A percentile compares a stretch with the other conserved stretches of the same genome.
These are phyloP conservation scores for Colletes collaris DNA, from an alignment of 2,888 invertebrate species.

Conservation along the genomic window DNA sequence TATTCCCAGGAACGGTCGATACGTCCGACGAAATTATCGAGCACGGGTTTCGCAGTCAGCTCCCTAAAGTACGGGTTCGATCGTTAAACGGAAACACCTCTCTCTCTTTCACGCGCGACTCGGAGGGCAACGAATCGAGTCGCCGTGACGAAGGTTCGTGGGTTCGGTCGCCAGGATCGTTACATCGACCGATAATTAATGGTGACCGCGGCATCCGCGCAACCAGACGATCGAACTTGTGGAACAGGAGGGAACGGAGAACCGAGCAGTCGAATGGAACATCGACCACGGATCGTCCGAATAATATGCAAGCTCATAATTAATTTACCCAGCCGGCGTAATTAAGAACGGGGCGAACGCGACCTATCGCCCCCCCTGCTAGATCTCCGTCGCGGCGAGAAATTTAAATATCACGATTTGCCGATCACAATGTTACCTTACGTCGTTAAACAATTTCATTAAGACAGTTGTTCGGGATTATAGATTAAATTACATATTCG, in stretches of 20 bases:
- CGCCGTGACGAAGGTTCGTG: slow-evolving; percentile 49
- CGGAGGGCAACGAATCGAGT: slow-evolving; percentile 47
- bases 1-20: slow-evolving; percentile 53
- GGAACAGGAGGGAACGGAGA: not conserved
- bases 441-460: no score
- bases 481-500: no score
- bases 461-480: no score
- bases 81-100: slow-evolving; percentile 68
- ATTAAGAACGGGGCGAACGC: slow-evolving; percentile 67
- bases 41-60: slow-evolving; percentile 25
- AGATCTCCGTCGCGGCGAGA: slow-evolving; percentile 5
- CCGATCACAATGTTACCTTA: no score
- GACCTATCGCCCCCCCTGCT: slow-evolving; percentile 26
- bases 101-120: not conserved
- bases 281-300: slow-evolving; percentile 62
- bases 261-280: slow-evolving; percentile 28
- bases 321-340: slow-evolving; percentile 71
- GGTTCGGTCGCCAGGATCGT: slow-evolving; percentile 69
- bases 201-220: slow-evolving; percentile 65
- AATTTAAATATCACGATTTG: no score
- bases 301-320: slow-evolving; percentile 77
- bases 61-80: slow-evolving; percentile 54
- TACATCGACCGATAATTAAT: slow-evolving; percentile 75
- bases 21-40: slow-evolving; percentile 66
- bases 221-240: slow-evolving; percentile 27